Percentiles rank a stretch among this genome's conserved stretches.
These are phyloP conservation scores for Probosciger aterrimus DNA, from an alignment of 2,113 vertebrate genomes.

Conservation along the genomic window DNA sequence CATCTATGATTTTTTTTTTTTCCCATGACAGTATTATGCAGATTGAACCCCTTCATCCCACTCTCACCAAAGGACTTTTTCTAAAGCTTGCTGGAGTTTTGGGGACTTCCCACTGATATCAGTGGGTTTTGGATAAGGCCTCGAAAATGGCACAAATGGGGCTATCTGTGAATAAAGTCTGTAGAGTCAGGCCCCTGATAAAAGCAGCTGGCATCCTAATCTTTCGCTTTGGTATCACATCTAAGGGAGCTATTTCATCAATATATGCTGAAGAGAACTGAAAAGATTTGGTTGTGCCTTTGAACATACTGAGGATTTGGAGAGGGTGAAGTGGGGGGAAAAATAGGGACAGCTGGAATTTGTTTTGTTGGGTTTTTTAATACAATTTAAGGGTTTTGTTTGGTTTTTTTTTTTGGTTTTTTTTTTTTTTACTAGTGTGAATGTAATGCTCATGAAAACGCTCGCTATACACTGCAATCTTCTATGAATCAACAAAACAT, in stretches of 20 bases:
- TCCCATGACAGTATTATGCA: background rate
- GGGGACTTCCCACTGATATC: background rate
- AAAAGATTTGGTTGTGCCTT: slow-evolving; percentile 25
- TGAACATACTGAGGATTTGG: slow-evolving; percentile 29
- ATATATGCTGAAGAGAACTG: background rate
- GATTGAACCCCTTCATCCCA: background rate
- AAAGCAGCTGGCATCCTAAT: slow-evolving; percentile 33
- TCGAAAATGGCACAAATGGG: background rate
- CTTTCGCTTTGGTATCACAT: slow-evolving; percentile 11
- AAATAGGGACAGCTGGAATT: slow-evolving; percentile 61
- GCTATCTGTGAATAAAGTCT: background rate
- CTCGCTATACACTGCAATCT: background rate
- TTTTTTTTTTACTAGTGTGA: slow-evolving; percentile 24
- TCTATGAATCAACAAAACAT: slow-evolving; percentile 64
- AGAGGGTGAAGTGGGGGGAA: background rate
- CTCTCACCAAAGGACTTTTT: background rate
- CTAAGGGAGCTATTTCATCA: slow-evolving; percentile 51
- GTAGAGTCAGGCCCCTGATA: background rate
- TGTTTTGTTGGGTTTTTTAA: slow-evolving; percentile 14
- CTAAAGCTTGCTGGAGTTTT: background rate
- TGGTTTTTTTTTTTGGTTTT: slow-evolving; percentile 8
- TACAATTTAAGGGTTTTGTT: slow-evolving; percentile 59
- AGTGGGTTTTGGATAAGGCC: background rate
- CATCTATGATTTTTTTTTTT: background rate
- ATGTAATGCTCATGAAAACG: slow-evolving; percentile 30